Base-by-base conservation (phyloP, 2,797 vertebrate species). In the Tapirus indicus region DNA sequence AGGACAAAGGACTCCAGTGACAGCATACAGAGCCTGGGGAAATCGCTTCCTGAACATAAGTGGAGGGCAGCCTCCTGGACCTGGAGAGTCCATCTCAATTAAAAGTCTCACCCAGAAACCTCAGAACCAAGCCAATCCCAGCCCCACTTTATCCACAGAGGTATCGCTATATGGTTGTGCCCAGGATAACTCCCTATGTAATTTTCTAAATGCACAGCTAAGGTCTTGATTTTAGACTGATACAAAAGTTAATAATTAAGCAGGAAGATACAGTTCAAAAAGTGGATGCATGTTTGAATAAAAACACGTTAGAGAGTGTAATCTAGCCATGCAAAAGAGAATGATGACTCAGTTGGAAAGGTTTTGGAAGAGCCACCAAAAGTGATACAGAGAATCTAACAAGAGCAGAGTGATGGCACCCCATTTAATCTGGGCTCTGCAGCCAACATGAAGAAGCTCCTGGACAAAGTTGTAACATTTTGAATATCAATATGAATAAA, bases 141-240 rank as follows among this genome's bases (percentile, higher is more conserved):
- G 4, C 1, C 29, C 8, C 18, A 74, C 32, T 18, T 80, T 75
- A 75, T 13, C 25, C 32, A 60, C 9, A 38, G 7, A 32, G 2
- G 4, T 68, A 78, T 85, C 14, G 18, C 29, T 66, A 52, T 16
- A 64, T 32, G n/a, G 4, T 44, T 38, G 44, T n/a, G 47, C 13
- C 23, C 56, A 41, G 21, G 78, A 66, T n/a, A 32, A 58, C 60
- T 75, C 74, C 6, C 32, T 62, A 77, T 21, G 6, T 38, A 41
- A 79, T 78, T 95, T 95, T 86, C 23, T 64, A 83, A 95, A 94
- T 32, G 7, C 52, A 89, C 1, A 95, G 41, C 38, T 54, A 58
- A 66, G 1, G 3, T 82, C 25, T 10, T 72, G 69, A 83, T 58
- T 84, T 83, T 91, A 94, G 17, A 47, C 35, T 35, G 54, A 87